Conservation (phyloP, 2,888 invertebrate genomes). For the Macrostomum cliftonense region DNA sequence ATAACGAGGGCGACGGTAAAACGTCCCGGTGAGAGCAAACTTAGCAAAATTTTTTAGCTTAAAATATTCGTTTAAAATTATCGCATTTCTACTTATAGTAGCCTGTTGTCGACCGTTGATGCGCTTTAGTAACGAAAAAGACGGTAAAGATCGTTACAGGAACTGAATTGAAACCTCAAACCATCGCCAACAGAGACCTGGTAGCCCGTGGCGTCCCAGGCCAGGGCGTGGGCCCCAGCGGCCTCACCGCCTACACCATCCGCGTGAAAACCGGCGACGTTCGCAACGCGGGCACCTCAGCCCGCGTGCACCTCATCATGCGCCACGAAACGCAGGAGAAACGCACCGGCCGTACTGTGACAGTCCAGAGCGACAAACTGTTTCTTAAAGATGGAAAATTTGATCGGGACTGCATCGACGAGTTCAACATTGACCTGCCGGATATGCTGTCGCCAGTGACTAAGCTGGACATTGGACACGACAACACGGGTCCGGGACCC, state of each 20-base stretch:
- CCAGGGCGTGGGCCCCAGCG: constrained; percentile 5
- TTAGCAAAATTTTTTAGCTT: no score
- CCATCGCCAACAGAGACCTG: no score
- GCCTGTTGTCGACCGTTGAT: no score
- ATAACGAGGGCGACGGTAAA: constrained; percentile 32
- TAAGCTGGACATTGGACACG: constrained; percentile 33
- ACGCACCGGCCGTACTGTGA: no score
- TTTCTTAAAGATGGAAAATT: constrained; percentile 32
- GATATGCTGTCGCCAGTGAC: constrained; percentile 28
- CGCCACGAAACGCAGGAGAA: constrained; percentile 9
- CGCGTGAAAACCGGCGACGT: constrained; percentile 30
- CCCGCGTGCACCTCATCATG: constrained; percentile 27
- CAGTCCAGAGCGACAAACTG: constrained; percentile 28
- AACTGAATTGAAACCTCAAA: no score
- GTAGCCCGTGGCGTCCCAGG: no score
- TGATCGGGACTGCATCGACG: constrained; percentile 26
- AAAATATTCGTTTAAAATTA: no score
- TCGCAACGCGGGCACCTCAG: constrained; percentile 29
- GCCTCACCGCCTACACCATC: constrained; percentile 26
- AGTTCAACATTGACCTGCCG: constrained; percentile 29
- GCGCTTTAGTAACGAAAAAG: no score
- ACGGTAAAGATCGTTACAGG: no score
- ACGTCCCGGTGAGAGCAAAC: constrained; percentile 17
- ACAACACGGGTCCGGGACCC: constrained; percentile 27
- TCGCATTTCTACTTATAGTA: no score